These are phyloP conservation scores for Rynchops niger DNA, from an alignment of 2,113 vertebrate species.

Conservation along the genomic window DNA sequence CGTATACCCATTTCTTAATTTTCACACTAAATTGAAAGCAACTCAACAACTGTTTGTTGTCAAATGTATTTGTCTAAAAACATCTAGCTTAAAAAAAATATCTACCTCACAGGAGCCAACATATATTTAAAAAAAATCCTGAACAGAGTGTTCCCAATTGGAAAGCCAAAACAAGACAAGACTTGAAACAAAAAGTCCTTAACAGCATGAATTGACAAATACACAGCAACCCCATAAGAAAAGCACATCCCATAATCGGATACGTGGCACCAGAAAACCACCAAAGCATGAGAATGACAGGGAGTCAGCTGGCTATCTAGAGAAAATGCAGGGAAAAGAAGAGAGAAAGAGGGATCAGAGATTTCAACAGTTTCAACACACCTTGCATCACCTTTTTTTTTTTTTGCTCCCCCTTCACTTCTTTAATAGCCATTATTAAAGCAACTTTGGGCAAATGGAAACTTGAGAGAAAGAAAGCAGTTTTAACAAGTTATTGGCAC, in stretches of 20 bases:
- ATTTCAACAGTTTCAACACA: slow-evolving; percentile 34
- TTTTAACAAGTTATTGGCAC: slow-evolving; percentile 66
- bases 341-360: neutral
- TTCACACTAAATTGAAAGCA: neutral
- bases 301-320: neutral
- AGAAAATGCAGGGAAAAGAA: neutral
- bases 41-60: neutral
- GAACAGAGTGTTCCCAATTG: neutral
- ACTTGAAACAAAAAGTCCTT: slow-evolving; percentile 10
- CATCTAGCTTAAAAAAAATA: neutral
- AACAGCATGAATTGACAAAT: neutral
- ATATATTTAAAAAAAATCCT: neutral
- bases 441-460: slow-evolving; percentile 51
- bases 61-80: neutral
- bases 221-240: neutral
- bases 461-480: slow-evolving; percentile 58
- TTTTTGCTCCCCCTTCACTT: neutral
- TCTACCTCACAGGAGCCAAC: neutral
- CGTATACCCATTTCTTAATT: neutral
- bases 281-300: neutral
- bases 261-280: neutral
- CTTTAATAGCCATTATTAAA: slow-evolving; percentile 56
- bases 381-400: slow-evolving; percentile 31
- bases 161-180: slow-evolving; percentile 46
- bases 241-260: neutral